These are phyloP conservation scores for Herpetotheres cachinnans DNA, from an alignment of 2,113 vertebrate genomes.

Conservation along the genomic window DNA sequence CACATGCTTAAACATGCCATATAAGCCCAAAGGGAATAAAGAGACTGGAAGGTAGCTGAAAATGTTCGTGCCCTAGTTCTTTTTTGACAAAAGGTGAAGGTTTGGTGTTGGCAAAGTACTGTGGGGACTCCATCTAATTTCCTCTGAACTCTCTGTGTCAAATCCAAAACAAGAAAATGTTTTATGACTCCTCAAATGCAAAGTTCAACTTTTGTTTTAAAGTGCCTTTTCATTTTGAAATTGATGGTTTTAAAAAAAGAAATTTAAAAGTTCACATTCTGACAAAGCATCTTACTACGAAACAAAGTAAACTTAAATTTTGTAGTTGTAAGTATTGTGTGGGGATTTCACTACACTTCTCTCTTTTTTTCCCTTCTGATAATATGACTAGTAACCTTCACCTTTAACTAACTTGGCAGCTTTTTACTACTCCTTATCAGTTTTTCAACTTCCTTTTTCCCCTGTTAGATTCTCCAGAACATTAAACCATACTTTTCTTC, in stretches of 20 bases:
- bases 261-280: background rate
- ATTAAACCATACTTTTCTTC: constrained; percentile 37
- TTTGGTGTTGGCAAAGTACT: background rate
- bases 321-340: background rate
- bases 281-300: background rate
- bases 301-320: background rate
- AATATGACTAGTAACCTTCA: background rate
- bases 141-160: background rate
- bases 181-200: background rate
- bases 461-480: constrained; percentile 27
- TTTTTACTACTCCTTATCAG: background rate
- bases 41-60: background rate
- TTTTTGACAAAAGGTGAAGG: background rate
- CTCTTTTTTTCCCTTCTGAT: background rate
- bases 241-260: background rate
- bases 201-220: background rate
- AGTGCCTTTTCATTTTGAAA: background rate
- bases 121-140: background rate
- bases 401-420: background rate
- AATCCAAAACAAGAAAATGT: background rate
- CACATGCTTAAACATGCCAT: background rate
- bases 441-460: constrained; percentile 15
- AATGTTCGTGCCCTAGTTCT: background rate
- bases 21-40: background rate
- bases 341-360: background rate